A percentile compares a stretch with the other conserved stretches of the same genome.
phyloP scores from a whole-genome alignment of 2,888 invertebrate species.

The Agrochola lychnidis region DNA sequence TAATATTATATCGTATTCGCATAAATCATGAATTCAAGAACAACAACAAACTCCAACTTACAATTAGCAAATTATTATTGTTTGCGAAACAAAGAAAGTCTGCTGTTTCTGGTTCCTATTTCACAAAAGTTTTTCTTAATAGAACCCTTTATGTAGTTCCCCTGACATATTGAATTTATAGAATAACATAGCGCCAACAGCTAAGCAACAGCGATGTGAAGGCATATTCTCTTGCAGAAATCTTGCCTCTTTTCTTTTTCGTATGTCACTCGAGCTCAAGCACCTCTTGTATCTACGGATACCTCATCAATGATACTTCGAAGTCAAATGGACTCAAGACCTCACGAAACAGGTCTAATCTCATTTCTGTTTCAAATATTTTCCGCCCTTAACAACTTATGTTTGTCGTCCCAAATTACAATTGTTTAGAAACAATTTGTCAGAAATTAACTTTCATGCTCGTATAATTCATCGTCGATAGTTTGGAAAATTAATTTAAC shows the following conservation, averaged over 20 bases:
- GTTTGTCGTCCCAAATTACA: slow-evolving; percentile 43
- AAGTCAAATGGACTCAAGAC: slow-evolving; percentile 40
- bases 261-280: slow-evolving; percentile 22
- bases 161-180: slow-evolving; percentile 10
- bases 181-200: not conserved
- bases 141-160: not conserved
- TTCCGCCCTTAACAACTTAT: slow-evolving; percentile 26
- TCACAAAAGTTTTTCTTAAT: slow-evolving; percentile 29
- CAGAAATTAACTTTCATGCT: slow-evolving; percentile 46
- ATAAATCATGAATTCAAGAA: slow-evolving; percentile 55
- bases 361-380: slow-evolving; percentile 41
- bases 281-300: slow-evolving; percentile 44
- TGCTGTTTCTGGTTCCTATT: slow-evolving; percentile 30
- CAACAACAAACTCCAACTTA: slow-evolving; percentile 41
- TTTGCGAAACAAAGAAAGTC: slow-evolving; percentile 35
- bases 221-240: slow-evolving; percentile 11
- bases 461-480: slow-evolving; percentile 49
- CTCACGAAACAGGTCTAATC: slow-evolving; percentile 31
- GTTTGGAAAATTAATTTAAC: slow-evolving; percentile 61
- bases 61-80: slow-evolving; percentile 51
- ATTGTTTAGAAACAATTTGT: slow-evolving; percentile 49
- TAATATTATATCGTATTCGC: slow-evolving; percentile 45
- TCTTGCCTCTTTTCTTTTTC: slow-evolving; percentile 20
- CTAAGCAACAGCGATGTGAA: not conserved
- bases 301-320: slow-evolving; percentile 56